Conservation (phyloP, 2,888 invertebrate genomes). For the Morinoia aosen region DNA sequence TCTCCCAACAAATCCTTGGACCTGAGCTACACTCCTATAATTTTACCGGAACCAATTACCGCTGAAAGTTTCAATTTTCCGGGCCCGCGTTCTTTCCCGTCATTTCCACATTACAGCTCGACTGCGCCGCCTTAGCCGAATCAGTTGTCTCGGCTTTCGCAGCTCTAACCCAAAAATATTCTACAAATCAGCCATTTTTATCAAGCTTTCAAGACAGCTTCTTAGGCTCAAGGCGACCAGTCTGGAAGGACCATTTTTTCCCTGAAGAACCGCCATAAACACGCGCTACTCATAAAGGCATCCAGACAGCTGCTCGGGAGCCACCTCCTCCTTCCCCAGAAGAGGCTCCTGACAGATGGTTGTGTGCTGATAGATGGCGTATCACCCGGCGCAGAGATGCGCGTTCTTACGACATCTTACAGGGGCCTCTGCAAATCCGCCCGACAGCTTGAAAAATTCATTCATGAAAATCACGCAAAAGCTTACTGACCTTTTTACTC, state of each 20-base stretch:
- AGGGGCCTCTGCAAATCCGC: neutral
- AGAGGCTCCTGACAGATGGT: constrained; percentile 15
- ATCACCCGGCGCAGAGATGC: neutral
- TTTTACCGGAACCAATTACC: neutral
- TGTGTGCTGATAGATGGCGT: neutral
- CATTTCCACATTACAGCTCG: neutral
- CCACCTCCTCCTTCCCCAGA: neutral
- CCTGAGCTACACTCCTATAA: too few relatives aligned
- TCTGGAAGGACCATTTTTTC: constrained; percentile 16
- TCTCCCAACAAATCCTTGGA: neutral
- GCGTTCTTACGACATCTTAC: neutral
- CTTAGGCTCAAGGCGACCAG: neutral
- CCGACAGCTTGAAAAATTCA: neutral
- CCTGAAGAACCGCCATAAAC: neutral
- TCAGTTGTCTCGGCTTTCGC: neutral
- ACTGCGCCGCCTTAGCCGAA: neutral
- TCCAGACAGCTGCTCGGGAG: neutral
- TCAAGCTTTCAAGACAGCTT: neutral
- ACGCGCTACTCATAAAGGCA: constrained; percentile 17
- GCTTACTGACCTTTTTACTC: neutral
- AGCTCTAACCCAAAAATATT: constrained; percentile 16
- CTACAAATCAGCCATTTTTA: constrained; percentile 5
- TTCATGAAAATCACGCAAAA: neutral
- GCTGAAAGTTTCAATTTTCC: neutral
- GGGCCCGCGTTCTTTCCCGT: neutral